Base-by-base conservation (phyloP, 2,888 invertebrate species). In the Drosophila demipolita region DNA sequence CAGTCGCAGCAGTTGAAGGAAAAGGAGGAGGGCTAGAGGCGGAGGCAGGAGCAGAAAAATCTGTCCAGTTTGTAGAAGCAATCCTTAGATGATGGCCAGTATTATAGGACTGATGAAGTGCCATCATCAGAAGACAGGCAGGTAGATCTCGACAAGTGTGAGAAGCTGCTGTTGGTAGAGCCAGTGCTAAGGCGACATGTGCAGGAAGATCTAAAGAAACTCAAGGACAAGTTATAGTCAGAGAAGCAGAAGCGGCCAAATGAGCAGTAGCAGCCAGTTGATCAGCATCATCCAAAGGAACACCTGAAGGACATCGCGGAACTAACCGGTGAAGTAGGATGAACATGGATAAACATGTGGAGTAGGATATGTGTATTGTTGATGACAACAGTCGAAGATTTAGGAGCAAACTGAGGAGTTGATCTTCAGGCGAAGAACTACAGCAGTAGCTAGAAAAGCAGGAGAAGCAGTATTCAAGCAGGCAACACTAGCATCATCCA, bases 61-160 rank as follows among this genome's bases (percentile, higher is more conserved):
- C 58, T 49, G 9, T 58, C 26, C 55, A 65, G 53, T 35, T 61
- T 40, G 32, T 23, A 15, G 23, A 3, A 45, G 45, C 15, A 15
- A 45, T 45, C 45, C 45, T 45, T 45, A 23, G 23, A 23, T 23
- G 45, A 15, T 45, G 45, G 23, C 23, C 23, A 23, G 45, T 15
- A 15, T 45, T 23, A 45, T 23, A 45, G 45, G 40, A 40, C n/a
- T n/a, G 40, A 23, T 45, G 15, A 45, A 38, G 17, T 38, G 38
- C 3, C 17, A 17, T 17, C 38, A 38, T 3, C 3, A 38, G 7
- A 35, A 38, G 17, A 33, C 23, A 35, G 64, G n/a, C 61, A 54
- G 20, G 49, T 20, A 42, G 20, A 36, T 61, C 3, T 11, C 6
- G 4, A 23, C 17, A 33, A 8, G 12, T 5, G 4, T 36, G n/a